Evolutionary conservation across 1,140 invertebrate species (phyloP).

Genomic region (Listronotus bonariensis): DNA sequence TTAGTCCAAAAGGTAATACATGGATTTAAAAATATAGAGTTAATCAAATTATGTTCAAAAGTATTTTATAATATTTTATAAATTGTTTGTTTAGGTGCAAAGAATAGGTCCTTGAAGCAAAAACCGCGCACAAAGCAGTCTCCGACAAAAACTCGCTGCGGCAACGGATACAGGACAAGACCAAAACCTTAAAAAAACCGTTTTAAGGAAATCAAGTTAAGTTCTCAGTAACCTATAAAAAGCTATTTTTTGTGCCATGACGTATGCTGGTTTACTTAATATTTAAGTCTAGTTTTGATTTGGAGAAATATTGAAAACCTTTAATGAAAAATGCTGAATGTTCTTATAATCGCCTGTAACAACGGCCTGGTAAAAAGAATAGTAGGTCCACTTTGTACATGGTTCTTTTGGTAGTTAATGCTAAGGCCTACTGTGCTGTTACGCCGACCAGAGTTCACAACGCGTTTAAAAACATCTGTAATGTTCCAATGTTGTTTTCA

Average conservation of each 20-base stretch:
- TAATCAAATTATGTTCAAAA: background rate
- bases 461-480: too few species aligned
- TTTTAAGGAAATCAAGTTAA: slow-evolving; percentile 19
- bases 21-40: background rate
- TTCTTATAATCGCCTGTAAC: too few species aligned
- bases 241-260: slow-evolving; percentile 7
- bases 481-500: too few species aligned
- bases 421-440: too few species aligned
- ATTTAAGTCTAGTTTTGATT: too few species aligned
- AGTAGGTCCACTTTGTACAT: too few species aligned
- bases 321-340: too few species aligned
- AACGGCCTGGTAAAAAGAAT: too few species aligned
- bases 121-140: background rate
- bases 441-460: too few species aligned
- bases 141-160: slow-evolving; percentile 19
- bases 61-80: slow-evolving; percentile 1
- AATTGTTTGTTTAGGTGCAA: slow-evolving; percentile 2
- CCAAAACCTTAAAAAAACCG: slow-evolving; percentile 29
- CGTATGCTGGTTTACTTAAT: background rate
- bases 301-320: too few species aligned
- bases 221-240: background rate
- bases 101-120: slow-evolving; percentile 8
- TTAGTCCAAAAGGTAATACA: slow-evolving; percentile 12
- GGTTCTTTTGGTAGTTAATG: too few species aligned
- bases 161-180: slow-evolving; percentile 34